Evolutionary conservation across 53 echinoderm and acorn worm species (phyloP).

Genomic region (Arbacia lixula): DNA sequence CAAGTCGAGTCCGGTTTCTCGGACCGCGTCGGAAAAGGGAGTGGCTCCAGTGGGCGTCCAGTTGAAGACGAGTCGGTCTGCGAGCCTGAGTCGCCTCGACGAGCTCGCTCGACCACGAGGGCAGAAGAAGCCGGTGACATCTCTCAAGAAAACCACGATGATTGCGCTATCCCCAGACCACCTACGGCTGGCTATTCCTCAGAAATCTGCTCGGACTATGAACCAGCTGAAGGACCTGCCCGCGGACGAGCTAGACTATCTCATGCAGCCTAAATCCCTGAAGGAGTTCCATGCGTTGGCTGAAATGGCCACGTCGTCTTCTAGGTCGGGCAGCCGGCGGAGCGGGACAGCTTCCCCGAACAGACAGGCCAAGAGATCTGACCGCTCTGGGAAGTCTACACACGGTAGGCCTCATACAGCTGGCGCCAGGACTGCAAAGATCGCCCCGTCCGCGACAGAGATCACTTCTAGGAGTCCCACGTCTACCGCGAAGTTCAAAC

Average conservation of each 20-base stretch:
- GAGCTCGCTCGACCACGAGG: slow-evolving; percentile 63
- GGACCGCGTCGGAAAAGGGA: neutral
- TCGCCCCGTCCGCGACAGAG: slow-evolving; percentile 4
- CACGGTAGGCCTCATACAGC: neutral
- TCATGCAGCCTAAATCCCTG: slow-evolving; percentile 72
- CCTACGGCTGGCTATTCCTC: slow-evolving; percentile 58
- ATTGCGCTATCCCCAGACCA: slow-evolving; percentile 67
- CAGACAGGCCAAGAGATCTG: neutral
- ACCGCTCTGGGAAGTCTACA: neutral
- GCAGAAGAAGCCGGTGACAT: slow-evolving; percentile 24
- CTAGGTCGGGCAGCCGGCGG: slow-evolving; percentile 2
- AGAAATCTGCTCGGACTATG: slow-evolving; percentile 63
- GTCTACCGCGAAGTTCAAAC: slow-evolving; percentile 7
- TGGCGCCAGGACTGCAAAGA: neutral
- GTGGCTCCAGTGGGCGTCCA: neutral
- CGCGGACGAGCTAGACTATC: slow-evolving; percentile 66
- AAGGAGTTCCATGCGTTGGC: slow-evolving; percentile 64
- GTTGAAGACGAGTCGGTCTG: neutral
- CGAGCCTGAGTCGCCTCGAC: slow-evolving; percentile 42
- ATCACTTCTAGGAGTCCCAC: neutral
- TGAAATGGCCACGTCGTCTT: slow-evolving; percentile 35
- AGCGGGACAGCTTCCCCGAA: neutral
- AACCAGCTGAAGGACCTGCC: slow-evolving; percentile 63
- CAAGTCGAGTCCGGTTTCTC: neutral
- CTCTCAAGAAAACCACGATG: slow-evolving; percentile 53